Conservation (phyloP, 2,113 vertebrate genomes). For the Passerina amoena region DNA sequence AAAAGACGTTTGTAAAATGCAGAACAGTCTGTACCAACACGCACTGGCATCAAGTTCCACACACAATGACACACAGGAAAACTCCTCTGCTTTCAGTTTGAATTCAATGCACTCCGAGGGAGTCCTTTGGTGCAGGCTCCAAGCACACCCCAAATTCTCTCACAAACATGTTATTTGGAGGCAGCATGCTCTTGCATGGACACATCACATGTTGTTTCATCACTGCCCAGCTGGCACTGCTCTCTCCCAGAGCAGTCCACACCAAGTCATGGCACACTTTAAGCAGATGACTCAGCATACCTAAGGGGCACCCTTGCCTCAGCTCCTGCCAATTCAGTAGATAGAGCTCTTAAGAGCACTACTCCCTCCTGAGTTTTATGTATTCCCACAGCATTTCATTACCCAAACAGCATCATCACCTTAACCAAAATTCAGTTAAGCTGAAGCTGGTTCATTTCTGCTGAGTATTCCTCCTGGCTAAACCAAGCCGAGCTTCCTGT, state of each 20-base stretch:
- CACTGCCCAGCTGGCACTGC: background rate
- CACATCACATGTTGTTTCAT: background rate
- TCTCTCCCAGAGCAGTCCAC: background rate
- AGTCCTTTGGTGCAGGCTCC: fast-evolving
- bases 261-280: background rate
- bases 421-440: background rate
- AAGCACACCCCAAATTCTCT: background rate
- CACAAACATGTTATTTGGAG: background rate
- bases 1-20: background rate
- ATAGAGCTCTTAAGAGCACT: background rate
- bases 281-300: slow-evolving; percentile 52
- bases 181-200: fast-evolving
- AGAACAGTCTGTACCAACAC: background rate
- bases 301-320: background rate
- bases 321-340: background rate
- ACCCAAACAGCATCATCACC: background rate
- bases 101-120: fast-evolving
- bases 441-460: background rate
- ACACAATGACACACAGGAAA: background rate
- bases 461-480: background rate
- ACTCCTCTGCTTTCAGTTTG: background rate
- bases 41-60: background rate
- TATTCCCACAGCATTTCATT: background rate
- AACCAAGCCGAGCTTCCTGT: background rate
- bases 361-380: background rate